Conservation (phyloP, 2,888 invertebrate genomes). For the Megastigmus dorsalis region DNA sequence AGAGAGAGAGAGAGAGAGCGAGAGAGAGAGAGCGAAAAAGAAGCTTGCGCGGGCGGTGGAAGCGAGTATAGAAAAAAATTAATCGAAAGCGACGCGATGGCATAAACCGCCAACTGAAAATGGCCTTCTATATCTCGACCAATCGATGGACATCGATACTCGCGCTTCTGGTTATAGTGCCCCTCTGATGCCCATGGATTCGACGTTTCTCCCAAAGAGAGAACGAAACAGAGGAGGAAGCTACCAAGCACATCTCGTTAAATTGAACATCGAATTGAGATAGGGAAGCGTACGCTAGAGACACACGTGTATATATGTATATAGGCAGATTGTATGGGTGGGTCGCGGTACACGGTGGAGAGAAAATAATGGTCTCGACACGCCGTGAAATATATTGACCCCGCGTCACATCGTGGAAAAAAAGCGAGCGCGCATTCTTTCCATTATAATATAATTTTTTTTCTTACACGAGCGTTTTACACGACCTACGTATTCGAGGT, state of each 20-base stretch:
- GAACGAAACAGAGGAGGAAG: neutral
- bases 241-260: slow-evolving; percentile 42
- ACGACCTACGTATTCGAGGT: too few relatives aligned
- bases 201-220: neutral
- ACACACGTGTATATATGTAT: neutral
- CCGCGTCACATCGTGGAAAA: neutral
- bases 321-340: neutral
- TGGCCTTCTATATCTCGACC: slow-evolving; percentile 34
- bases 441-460: too few relatives aligned
- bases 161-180: slow-evolving; percentile 8
- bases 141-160: slow-evolving; percentile 32
- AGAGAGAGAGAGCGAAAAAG: neutral
- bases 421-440: neutral
- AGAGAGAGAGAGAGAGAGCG: neutral
- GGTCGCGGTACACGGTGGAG: too few relatives aligned
- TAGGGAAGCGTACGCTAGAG: slow-evolving; percentile 3
- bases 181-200: slow-evolving; percentile 3
- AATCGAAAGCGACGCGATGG: slow-evolving; percentile 34
- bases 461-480: too few relatives aligned
- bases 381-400: slow-evolving; percentile 1
- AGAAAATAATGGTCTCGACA: slow-evolving; percentile 12
- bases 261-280: slow-evolving; percentile 41
- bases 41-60: neutral
- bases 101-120: slow-evolving; percentile 34
- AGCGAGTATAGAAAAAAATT: slow-evolving; percentile 29